phyloP scores from a whole-genome alignment of 2,888 invertebrate species.

The Andrena marginata region DNA sequence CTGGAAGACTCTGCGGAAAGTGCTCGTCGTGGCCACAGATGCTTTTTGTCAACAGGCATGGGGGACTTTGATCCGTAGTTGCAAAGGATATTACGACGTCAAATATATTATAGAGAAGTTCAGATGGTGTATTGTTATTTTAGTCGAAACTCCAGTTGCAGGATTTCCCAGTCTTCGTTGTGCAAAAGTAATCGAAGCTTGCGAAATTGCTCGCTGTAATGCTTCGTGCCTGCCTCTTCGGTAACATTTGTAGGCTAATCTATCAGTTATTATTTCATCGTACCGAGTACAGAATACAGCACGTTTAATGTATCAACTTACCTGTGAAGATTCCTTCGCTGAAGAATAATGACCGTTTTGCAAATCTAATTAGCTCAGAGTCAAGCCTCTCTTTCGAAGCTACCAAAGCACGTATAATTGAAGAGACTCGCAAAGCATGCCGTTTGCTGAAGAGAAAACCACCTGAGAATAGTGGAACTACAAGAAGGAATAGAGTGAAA shows the following conservation, averaged over 20 bases:
- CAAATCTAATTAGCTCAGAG: slow-evolving; percentile 7
- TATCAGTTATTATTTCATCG: too few relatives aligned
- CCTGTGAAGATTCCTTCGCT: slow-evolving; percentile 14
- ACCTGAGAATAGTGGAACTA: background rate
- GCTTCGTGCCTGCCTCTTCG: background rate
- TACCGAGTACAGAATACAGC: background rate
- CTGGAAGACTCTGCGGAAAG: too few relatives aligned
- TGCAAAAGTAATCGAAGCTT: too few relatives aligned
- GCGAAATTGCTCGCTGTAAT: too few relatives aligned
- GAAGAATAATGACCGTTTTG: background rate
- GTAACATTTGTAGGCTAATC: background rate
- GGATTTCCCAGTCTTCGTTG: too few relatives aligned
- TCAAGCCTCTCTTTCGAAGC: slow-evolving; percentile 14
- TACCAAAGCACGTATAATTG: slow-evolving; percentile 25
- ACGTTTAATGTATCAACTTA: slow-evolving; percentile 30
- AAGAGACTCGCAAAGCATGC: slow-evolving; percentile 38
- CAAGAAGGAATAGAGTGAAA: background rate
- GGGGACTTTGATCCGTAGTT: too few relatives aligned
- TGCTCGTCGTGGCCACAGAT: too few relatives aligned
- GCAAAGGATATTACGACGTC: too few relatives aligned
- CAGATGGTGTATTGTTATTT: too few relatives aligned
- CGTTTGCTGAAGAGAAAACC: background rate
- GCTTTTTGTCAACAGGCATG: too few relatives aligned
- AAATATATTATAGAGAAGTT: too few relatives aligned
- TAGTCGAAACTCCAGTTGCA: too few relatives aligned